Evolutionary conservation across 2,113 vertebrate genomes (phyloP).

Genomic region (Gavia stellata): DNA sequence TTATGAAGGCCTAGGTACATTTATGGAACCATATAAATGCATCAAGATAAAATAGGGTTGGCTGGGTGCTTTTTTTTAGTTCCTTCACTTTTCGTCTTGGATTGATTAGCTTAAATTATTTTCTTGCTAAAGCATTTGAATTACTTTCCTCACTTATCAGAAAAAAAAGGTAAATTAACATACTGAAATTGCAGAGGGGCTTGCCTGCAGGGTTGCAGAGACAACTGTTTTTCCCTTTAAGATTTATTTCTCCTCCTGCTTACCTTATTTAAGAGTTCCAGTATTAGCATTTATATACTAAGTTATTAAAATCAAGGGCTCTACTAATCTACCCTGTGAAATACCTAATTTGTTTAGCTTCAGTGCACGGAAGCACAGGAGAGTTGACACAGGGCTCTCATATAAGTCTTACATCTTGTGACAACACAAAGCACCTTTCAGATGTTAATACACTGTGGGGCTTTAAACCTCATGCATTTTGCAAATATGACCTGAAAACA

Average conservation of each 20-base stretch:
- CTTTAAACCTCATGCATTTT: constrained; percentile 64
- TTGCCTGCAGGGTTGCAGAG: neutral
- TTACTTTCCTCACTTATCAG: neutral
- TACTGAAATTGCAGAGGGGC: neutral
- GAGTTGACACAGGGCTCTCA: constrained; percentile 40
- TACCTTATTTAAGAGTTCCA: constrained; percentile 40
- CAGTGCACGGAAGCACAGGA: constrained; percentile 52
- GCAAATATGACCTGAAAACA: constrained; percentile 63
- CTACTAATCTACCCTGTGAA: constrained; percentile 46
- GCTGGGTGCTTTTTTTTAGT: neutral
- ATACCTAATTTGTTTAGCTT: constrained; percentile 64
- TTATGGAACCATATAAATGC: neutral
- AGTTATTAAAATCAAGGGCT: constrained; percentile 47
- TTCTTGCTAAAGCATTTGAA: neutral
- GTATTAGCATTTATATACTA: constrained; percentile 45
- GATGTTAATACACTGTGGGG: constrained; percentile 45
- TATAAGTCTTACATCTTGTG: constrained; percentile 63
- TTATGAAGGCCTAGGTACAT: neutral
- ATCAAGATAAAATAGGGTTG: neutral
- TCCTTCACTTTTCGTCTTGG: neutral
- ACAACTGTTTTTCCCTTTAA: constrained; percentile 5
- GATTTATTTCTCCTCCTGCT: constrained; percentile 20
- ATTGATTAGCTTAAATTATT: neutral
- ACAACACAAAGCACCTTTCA: constrained; percentile 57
- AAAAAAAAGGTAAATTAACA: neutral